Evolutionary conservation across 2,113 vertebrate genomes (phyloP), one percentile per base, ranked within the genome.

Genomic region (Dasypus novemcinctus): DNA sequence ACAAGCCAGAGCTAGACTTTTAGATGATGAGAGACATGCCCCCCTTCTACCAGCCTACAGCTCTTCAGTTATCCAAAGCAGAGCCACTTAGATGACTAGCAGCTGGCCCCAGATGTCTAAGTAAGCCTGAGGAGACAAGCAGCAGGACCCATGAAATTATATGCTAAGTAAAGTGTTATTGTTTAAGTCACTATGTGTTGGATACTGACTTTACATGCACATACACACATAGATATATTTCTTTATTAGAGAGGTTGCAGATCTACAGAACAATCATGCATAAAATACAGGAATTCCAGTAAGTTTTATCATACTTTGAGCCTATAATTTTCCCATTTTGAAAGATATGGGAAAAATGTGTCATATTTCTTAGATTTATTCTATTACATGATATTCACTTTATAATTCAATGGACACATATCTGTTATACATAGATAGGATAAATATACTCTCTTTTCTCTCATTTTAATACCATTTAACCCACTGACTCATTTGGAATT

Each of bases 401-500:
- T 87, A 31, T 49, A 75, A 66, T 66, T 43, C 82, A 82, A 75
- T n/a, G 86, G 54, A 72, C 54, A 76, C 7, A 27, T 68, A 57
- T 59, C 64, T 92, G 38, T 79, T 80, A 36, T 83, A 76, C 38
- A 57, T 27, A 59, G 49, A 69, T 69, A 27, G 27, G 29, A 88
- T 68, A 82, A 75, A 52, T 59, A 79, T 2, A 61, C 68, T 76
- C 9, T 76, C 6, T 79, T 57, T 49, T 69, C 79, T 89, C 54
- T 64, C 41, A 61, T 92, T 89, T 61, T 89, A 21, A 61, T 54
- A 72, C 52, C 31, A 64, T 52, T 89, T 84, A 84, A 68, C 43
- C 57, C 23, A 79, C 29, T 63, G 83, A 71, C 71, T 95, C 79
- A 84, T 78, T 83, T 95, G 79, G 63, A 89, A 79, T 63, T 93